phyloP scores from a whole-genome alignment of 2,113 vertebrate species.

The Actenoides lindsayi region DNA sequence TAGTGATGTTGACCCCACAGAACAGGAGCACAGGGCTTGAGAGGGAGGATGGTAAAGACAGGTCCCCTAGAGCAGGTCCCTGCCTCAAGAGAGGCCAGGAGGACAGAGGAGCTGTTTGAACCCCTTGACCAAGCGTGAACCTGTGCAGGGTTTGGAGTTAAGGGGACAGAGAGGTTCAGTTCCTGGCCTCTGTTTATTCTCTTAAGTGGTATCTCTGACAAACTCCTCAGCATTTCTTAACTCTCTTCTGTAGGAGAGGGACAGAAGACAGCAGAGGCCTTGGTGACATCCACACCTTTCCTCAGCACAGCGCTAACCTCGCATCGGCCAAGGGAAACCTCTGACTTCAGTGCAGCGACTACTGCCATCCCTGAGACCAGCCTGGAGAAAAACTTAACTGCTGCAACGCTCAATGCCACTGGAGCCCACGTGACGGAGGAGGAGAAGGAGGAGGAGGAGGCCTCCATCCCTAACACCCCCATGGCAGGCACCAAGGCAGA shows the following conservation, averaged over 20 bases:
- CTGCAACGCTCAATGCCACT: neutral
- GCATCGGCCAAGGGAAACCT: neutral
- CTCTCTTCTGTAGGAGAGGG: conserved; percentile 30
- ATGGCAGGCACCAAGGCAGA: neutral
- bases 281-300: neutral
- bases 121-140: neutral
- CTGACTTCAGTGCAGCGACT: neutral
- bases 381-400: neutral
- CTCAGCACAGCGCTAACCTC: neutral
- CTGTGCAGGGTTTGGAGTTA: neutral
- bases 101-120: neutral
- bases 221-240: neutral
- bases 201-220: neutral
- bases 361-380: neutral
- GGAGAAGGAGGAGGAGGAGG: neutral
- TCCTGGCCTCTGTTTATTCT: neutral
- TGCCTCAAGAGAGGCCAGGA: neutral
- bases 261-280: neutral
- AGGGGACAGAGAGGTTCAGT: neutral
- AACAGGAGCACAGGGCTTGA: neutral
- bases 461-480: neutral
- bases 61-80: neutral
- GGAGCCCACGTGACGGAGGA: neutral
- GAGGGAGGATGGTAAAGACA: neutral
- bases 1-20: neutral